phyloP scores from a whole-genome alignment of 2,797 vertebrate genomes.

The Silurus lanzhouensis region DNA sequence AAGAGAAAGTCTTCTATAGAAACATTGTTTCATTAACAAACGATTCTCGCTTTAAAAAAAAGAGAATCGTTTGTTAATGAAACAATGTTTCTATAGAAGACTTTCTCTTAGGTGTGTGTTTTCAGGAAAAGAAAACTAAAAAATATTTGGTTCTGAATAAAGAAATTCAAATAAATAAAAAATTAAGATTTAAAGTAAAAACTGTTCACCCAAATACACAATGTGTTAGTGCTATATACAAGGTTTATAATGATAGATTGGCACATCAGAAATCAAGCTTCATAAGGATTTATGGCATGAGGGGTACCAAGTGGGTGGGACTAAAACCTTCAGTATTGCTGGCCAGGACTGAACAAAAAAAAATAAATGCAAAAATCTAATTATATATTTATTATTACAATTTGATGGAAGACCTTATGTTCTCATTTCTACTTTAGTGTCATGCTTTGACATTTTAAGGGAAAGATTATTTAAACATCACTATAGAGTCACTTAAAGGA shows the following conservation, averaged over 20 bases:
- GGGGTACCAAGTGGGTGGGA: neutral
- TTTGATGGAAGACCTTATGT: neutral
- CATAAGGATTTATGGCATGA: neutral
- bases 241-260: neutral
- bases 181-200: neutral
- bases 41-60: too few relatives aligned
- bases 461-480: constrained; percentile 71
- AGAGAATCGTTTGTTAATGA: neutral
- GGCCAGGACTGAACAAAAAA: neutral
- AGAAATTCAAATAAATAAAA: neutral
- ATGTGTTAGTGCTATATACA: neutral
- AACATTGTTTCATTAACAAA: too few relatives aligned
- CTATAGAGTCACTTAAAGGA: constrained; percentile 63
- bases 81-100: neutral
- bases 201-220: neutral
- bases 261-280: neutral
- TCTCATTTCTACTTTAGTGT: neutral
- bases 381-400: neutral
- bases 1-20: neutral
- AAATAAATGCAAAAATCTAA: too few relatives aligned
- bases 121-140: neutral
- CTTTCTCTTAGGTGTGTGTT: neutral
- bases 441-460: constrained; percentile 1
- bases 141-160: neutral
- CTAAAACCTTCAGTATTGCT: neutral